Evolutionary conservation across 2,888 invertebrate species (phyloP), one percentile per base, ranked within the genome.

Genomic region (Idaea aversata): DNA sequence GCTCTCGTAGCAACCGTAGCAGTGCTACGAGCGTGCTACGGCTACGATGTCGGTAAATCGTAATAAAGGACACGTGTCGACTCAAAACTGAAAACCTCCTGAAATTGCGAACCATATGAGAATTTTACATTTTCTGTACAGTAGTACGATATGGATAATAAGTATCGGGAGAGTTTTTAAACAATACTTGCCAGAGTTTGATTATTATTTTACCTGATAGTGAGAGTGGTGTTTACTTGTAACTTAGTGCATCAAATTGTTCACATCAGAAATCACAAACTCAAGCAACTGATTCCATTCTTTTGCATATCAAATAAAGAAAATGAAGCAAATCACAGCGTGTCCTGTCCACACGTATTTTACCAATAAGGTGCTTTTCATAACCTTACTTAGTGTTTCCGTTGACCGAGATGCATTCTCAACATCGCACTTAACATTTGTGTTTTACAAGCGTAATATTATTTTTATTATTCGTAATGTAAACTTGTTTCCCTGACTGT

Each of bases 51-150:
- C 64, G 65, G 61, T 67, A 65, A 61, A 65, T 66, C 59, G 63
- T 65, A 70, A 71, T 73, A 73, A 67, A 66, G 63, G 63, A 68
- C 73, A 73, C 69, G 65, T 73, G 73, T 69, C 67, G 71, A 38
- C 61, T 34, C 57, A 63, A 69, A 61, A 68, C 64, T 67, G 69
- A 66, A 72, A 68, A 63, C 47, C 25, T 59, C 16, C 59, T 34
- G 34, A 59, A 59, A 59, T 59, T 59, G 59, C 47, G 13, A 47
- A 47, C 59, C 58, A 25, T 25, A 25, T 16, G 59, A 59, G 34
- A 25, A 59, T 59, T 59, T 59, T 59, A 59, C 34, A 59, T 59
- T 59, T 59, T 59, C 25, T 10, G 34, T 47, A 59, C 59, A 59
- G 13, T 59, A 4, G 47, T 13, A 10, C 10, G 47, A 47, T 47